These are phyloP conservation scores for Rhamphomyia laevipes DNA, from an alignment of 2,888 invertebrate genomes.

Conservation along the genomic window DNA sequence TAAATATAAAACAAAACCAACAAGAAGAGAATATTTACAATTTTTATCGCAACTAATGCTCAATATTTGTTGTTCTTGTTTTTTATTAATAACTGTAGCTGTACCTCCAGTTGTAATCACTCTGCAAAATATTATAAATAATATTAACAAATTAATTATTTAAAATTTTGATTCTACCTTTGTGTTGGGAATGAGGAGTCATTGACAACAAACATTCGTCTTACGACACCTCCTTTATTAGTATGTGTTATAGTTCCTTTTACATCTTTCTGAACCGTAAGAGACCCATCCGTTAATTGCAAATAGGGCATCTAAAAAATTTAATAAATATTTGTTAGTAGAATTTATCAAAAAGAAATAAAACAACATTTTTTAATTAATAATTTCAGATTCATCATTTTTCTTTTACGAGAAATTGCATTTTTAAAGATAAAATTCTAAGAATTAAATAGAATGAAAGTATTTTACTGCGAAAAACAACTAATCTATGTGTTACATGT, in stretches of 20 bases:
- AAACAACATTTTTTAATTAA: no score
- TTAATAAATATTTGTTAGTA: neutral
- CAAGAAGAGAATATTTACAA: constrained; percentile 29
- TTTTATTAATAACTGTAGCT: constrained; percentile 35
- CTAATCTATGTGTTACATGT: no score
- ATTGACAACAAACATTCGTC: constrained; percentile 38
- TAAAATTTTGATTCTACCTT: constrained; percentile 24
- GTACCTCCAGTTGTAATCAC: constrained; percentile 35
- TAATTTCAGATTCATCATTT: no score
- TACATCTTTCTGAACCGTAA: constrained; percentile 37
- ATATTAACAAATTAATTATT: neutral
- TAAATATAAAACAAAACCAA: constrained; percentile 1
- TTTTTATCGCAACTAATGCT: constrained; percentile 39
- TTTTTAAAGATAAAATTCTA: no score
- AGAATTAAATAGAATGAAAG: no score
- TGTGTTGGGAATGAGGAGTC: constrained; percentile 35
- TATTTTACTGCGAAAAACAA: no score
- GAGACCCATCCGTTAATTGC: constrained; percentile 34
- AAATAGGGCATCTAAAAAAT: constrained; percentile 37
- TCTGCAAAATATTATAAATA: constrained; percentile 19
- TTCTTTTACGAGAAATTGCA: no score
- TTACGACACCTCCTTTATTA: constrained; percentile 36
- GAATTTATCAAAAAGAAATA: no score
- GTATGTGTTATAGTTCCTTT: constrained; percentile 31
- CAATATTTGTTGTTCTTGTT: constrained; percentile 35